Evolutionary conservation across 2,797 vertebrate genomes (phyloP).

Genomic region (Margarornis squamiger): DNA sequence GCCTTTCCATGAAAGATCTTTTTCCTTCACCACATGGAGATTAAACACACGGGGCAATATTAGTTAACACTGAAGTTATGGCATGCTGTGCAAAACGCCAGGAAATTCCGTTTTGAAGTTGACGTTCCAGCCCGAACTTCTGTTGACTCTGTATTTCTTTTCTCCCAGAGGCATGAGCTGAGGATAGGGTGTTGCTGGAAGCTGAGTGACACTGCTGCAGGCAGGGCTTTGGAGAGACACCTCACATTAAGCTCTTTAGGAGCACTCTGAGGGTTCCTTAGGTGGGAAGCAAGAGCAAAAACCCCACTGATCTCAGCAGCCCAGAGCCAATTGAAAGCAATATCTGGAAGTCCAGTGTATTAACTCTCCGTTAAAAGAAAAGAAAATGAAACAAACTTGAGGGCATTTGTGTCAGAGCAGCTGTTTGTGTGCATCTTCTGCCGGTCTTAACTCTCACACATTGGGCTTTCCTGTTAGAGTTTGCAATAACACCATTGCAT

Average conservation of each 20-base stretch:
- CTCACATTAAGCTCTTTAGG: neutral
- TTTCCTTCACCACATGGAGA: slow-evolving; percentile 57
- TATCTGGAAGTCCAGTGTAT: neutral
- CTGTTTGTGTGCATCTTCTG: slow-evolving; percentile 44
- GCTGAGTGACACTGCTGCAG: neutral
- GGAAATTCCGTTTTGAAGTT: slow-evolving; percentile 38
- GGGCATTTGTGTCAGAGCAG: slow-evolving; percentile 49
- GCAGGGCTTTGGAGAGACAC: neutral
- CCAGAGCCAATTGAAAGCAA: neutral
- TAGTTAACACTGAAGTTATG: slow-evolving; percentile 48
- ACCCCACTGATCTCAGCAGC: neutral
- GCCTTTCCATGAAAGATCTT: slow-evolving; percentile 66
- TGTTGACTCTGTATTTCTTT: slow-evolving; percentile 42
- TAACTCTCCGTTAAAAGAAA: neutral
- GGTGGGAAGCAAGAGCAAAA: neutral
- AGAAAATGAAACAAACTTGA: slow-evolving; percentile 1
- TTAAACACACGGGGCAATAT: slow-evolving; percentile 35
- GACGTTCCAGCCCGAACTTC: neutral
- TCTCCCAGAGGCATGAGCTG: neutral
- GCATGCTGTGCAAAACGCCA: neutral
- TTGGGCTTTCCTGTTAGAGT: slow-evolving; percentile 15
- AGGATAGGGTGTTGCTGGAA: slow-evolving; percentile 1
- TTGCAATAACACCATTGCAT: slow-evolving; percentile 53
- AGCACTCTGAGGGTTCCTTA: neutral
- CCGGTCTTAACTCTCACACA: slow-evolving; percentile 52